Evolutionary conservation across 2,888 invertebrate species (phyloP).

Genomic region (Metallyticus violacea): DNA sequence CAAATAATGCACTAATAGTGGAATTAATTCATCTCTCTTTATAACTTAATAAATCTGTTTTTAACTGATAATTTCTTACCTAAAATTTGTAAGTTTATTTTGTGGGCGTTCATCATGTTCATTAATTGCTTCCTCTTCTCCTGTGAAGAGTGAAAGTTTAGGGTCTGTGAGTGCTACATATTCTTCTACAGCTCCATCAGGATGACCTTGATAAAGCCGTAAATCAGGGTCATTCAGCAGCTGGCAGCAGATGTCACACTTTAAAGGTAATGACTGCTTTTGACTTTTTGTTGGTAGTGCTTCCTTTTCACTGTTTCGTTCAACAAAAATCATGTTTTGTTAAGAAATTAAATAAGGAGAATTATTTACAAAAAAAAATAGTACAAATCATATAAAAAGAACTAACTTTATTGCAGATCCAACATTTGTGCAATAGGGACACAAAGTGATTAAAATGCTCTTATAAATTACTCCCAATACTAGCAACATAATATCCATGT

Average conservation of each 20-base stretch:
- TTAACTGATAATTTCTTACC: constrained; percentile 37
- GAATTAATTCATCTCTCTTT: background rate
- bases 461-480: too few species aligned
- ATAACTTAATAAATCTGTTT: background rate
- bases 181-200: constrained; percentile 72
- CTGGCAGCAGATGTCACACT: constrained; percentile 53
- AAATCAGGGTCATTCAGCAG: constrained; percentile 50
- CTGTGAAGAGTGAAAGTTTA: constrained; percentile 68
- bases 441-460: too few species aligned
- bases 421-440: too few species aligned
- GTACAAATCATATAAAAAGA: too few species aligned
- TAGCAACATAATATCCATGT: too few species aligned
- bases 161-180: constrained; percentile 72
- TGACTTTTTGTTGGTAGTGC: background rate
- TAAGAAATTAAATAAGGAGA: too few species aligned
- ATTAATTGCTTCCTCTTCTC: constrained; percentile 54
- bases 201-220: constrained; percentile 68
- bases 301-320: background rate
- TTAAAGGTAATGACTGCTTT: constrained; percentile 27
- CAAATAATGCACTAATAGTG: background rate
- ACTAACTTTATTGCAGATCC: too few species aligned
- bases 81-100: constrained; percentile 57
- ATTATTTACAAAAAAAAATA: too few species aligned
- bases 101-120: constrained; percentile 58
- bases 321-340: background rate